Evolutionary conservation across 1,140 invertebrate genomes (phyloP), one percentile per base, ranked within the genome.

Genomic region (Copidosoma floridanum): DNA sequence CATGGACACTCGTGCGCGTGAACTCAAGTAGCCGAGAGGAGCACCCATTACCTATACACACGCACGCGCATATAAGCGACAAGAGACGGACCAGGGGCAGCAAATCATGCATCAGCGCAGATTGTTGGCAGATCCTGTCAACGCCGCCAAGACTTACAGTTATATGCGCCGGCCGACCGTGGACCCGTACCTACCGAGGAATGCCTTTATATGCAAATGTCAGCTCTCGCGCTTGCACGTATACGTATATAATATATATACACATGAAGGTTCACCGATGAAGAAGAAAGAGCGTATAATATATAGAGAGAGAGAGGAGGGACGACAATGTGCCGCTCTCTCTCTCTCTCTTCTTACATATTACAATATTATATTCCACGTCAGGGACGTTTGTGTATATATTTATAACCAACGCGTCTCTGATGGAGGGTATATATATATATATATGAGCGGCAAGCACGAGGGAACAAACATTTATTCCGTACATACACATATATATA

Each of bases 181-280:
- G 56, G 16, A 27, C 46, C 35, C 68, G 66, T n/a, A n/a, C 29
- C 29, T 6, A 71, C 46, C 66, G 64, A 73, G 76, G 78, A 80
- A 79, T 80, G 76, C 78, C 74, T 80, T 80, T 80, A 80, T 80
- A 80, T 80, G 78, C 77, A 79, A 80, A 80, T 80, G 66, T 21
- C 55, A 43, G 41, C 46, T 40, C 52, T 40, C 50, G 20, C 10
- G 44, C 44, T 3, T 29, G 51, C n/a, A n/a, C n/a, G n/a, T n/a
- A n/a, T n/a, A n/a, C n/a, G n/a, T n/a, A n/a, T n/a, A n/a, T n/a
- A n/a, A n/a, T n/a, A n/a, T n/a, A n/a, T n/a, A n/a, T n/a, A n/a
- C n/a, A n/a, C n/a, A n/a, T n/a, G n/a, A n/a, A n/a, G n/a, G 23
- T 21, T 16, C 32, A 41, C 47, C 57, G 52, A 58, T 50, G 35